Base-by-base conservation (phyloP, 2,797 vertebrate genomes). In the Prunella strophiata region DNA sequence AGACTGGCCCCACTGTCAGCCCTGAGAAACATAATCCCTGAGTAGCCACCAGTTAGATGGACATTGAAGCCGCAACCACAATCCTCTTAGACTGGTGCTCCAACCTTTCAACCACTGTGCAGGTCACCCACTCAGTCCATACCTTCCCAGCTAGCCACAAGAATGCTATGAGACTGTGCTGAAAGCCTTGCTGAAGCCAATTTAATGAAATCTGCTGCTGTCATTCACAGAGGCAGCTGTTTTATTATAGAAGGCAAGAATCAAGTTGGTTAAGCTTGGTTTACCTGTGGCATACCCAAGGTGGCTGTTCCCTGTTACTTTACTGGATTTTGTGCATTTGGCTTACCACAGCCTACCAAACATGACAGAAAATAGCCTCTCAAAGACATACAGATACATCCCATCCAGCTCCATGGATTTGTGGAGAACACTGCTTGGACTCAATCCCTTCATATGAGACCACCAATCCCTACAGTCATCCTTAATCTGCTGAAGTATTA, bases 401-500 rank as follows among this genome's bases (percentile, higher is more conserved):
- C 54, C 61, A 52, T 48, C 36, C 42, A 85, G 48, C 32, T 79
- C 40, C 0, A 0, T 17, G 19, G 52, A 88, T 43, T 7, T 67
- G 32, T 52, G 45, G n/a, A 48, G 42, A 87, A 51, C 12, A 36
- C 27, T 42, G 30, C 58, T 36, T 43, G 22, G 40, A 42, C 18
- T 87, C 71, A 63, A 40, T n/a, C 27, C 40, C 59, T 85, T 91
- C 43, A 43, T n/a, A 51, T 2, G 7, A 22, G n/a, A 57, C 29
- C 71, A 42, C 47, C 1, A 0, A 89, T 16, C 11, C 23, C 30
- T 2, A 0, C 0, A 58, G 22, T 21, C 48, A 83, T 30, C 25
- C 52, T 88, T 59, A 50, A 81, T 42, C 26, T 80, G 38, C 18
- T 63, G 13, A 81, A 88, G 19, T 61, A 59, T 47, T 55, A 52